Evolutionary conservation across 2,888 invertebrate species (phyloP), one percentile per base, ranked within the genome.

Genomic region (Xestia c-nigrum): DNA sequence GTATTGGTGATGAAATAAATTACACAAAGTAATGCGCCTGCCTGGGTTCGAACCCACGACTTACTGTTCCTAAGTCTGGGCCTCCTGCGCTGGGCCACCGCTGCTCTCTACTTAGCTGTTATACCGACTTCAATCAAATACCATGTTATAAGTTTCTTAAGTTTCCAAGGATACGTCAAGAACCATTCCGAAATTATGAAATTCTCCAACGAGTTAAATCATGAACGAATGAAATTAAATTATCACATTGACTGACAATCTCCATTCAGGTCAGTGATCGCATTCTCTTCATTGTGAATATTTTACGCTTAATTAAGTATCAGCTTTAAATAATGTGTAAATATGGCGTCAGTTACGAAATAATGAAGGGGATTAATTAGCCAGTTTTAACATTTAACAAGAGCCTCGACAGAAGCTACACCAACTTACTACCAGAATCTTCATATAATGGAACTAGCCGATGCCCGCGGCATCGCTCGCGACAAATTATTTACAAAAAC

Each of bases 241-340:
- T 7, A 77, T 76, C 47, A n/a, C 16, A 82, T 64, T 52, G 5
- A 57, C 19, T 76, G 82, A 68, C 46, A 52, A 19, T 77, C 40
- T 68, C 31, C 14, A 43, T 61, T 71, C 52, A 21, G 47, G 31
- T 66, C 66, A 70, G 5, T 67, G 69, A 47, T 59, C n/a, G 40
- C 57, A 14, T 65, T 79, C 38, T 19, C 38, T 81, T 40, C 14
- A 59, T 65, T 12, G n/a, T 21, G 64, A 72, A 64, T 83, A 71
- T 78, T 83, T 67, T 43, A 66, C 52, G 68, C 46, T 57, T 79
- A 52, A 79, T 78, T 83, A 63, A 76, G 57, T 67, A 63, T 61
- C 69, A 76, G 66, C 61, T 61, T 67, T 31, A 68, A 76, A 64
- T 77, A 57, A 82, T 52, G 31, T n/a, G 66, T 46, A 75, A 83